Conservation (phyloP, 2,888 invertebrate species). For the Bellardia pandia region DNA sequence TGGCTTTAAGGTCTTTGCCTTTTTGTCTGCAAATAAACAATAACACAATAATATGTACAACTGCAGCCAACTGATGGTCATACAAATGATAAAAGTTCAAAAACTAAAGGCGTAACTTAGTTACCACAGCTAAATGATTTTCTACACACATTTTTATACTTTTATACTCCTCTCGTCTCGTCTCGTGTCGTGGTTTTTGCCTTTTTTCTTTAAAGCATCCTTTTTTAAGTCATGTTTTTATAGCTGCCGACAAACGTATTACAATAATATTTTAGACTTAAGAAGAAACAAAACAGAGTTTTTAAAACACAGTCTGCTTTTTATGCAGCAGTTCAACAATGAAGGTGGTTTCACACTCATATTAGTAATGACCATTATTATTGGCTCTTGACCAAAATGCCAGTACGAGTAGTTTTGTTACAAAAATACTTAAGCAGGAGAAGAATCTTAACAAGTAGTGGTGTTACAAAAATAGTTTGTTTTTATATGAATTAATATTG, state of each 20-base stretch:
- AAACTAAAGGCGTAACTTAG: slow-evolving; percentile 49
- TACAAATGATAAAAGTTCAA: slow-evolving; percentile 41
- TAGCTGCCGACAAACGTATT: slow-evolving; percentile 64
- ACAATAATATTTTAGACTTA: slow-evolving; percentile 46
- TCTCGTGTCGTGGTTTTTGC: background rate
- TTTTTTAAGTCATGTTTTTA: slow-evolving; percentile 43
- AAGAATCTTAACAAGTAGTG: slow-evolving; percentile 21
- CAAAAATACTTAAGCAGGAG: slow-evolving; percentile 8
- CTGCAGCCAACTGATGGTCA: slow-evolving; percentile 5
- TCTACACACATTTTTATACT: background rate
- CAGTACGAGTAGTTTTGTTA: slow-evolving; percentile 22
- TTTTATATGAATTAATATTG: background rate
- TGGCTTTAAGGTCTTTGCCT: slow-evolving; percentile 52
- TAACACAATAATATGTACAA: background rate
- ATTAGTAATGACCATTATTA: slow-evolving; percentile 61
- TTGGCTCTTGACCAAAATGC: slow-evolving; percentile 16
- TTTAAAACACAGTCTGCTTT: background rate
- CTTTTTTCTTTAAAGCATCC: slow-evolving; percentile 36
- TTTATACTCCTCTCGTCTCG: background rate
- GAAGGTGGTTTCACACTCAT: slow-evolving; percentile 57
- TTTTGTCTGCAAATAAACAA: slow-evolving; percentile 34
- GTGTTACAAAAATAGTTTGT: slow-evolving; percentile 1
- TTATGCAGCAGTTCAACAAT: slow-evolving; percentile 8
- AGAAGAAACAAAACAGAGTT: background rate
- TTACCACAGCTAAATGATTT: slow-evolving; percentile 22